Conservation (phyloP, 2,888 invertebrate species). For the Chrysodeixis includens region DNA sequence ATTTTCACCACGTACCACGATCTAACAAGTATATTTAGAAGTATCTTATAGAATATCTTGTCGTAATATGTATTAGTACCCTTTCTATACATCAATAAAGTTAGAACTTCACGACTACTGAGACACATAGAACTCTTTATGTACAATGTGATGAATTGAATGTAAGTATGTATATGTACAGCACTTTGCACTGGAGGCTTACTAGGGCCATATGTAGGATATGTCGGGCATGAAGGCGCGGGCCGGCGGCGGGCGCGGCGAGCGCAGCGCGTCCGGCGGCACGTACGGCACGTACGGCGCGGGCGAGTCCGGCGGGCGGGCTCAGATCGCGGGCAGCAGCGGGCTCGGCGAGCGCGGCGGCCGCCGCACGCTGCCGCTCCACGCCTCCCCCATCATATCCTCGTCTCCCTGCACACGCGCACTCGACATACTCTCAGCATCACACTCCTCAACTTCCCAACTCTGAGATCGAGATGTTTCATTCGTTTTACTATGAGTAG, state of each 20-base stretch:
- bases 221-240: slow-evolving; percentile 62
- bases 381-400: slow-evolving; percentile 90
- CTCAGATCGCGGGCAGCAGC: slow-evolving; percentile 83
- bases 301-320: slow-evolving; percentile 47
- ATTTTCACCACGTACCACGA: slow-evolving; percentile 39
- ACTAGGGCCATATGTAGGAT: slow-evolving; percentile 66
- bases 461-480: slow-evolving; percentile 87
- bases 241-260: slow-evolving; percentile 34
- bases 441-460: slow-evolving; percentile 88
- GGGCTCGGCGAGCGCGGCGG: slow-evolving; percentile 83
- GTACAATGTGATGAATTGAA: slow-evolving; percentile 37
- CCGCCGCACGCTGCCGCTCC: slow-evolving; percentile 85
- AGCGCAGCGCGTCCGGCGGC: slow-evolving; percentile 37
- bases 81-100: slow-evolving; percentile 52
- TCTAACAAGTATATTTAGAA: slow-evolving; percentile 45
- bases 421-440: slow-evolving; percentile 89
- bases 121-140: slow-evolving; percentile 51
- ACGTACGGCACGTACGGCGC: slow-evolving; percentile 40
- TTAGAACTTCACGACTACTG: slow-evolving; percentile 54
- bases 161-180: slow-evolving; percentile 58
- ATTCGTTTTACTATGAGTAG: slow-evolving; percentile 82
- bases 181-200: slow-evolving; percentile 59
- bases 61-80: slow-evolving; percentile 49
- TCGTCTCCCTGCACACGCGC: slow-evolving; percentile 90
- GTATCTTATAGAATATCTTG: slow-evolving; percentile 31